Conservation (phyloP, 1,140 invertebrate genomes). For the Macrosteles quadrilineatus region DNA sequence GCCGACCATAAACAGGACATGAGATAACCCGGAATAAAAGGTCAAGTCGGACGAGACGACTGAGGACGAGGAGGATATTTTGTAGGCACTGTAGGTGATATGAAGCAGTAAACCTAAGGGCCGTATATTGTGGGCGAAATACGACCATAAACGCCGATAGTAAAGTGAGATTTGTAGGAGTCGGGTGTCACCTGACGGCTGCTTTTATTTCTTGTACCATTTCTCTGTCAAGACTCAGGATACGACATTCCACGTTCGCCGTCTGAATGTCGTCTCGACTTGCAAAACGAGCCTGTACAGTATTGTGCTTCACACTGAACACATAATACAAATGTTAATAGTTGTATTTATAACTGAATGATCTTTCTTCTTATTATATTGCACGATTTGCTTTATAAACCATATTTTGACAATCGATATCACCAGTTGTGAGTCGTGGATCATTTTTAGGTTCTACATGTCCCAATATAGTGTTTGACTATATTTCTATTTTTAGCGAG, state of each 20-base stretch:
- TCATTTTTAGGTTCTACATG: too few species aligned
- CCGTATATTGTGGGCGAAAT: conserved; percentile 9
- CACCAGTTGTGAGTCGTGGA: too few species aligned
- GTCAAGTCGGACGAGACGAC: neutral
- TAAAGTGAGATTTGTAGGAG: conserved; percentile 14
- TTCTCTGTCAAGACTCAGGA: neutral
- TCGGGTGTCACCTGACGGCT: conserved; percentile 6
- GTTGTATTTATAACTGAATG: too few species aligned
- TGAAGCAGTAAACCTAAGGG: conserved; percentile 9
- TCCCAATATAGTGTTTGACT: too few species aligned
- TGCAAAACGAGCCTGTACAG: too few species aligned
- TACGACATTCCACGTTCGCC: neutral
- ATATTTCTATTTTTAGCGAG: too few species aligned
- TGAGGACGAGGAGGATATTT: neutral
- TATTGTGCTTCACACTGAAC: too few species aligned
- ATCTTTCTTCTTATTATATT: too few species aligned
- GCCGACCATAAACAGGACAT: neutral
- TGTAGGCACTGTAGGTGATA: conserved; percentile 4
- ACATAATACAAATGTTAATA: too few species aligned
- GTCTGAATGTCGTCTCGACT: too few species aligned
- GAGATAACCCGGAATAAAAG: neutral
- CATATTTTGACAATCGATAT: too few species aligned
- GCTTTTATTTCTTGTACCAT: conserved; percentile 16
- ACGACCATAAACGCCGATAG: conserved; percentile 13
- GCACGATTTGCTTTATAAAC: too few species aligned